These are phyloP conservation scores for Metalampra italica DNA, from an alignment of 2,888 invertebrate genomes.

Conservation along the genomic window DNA sequence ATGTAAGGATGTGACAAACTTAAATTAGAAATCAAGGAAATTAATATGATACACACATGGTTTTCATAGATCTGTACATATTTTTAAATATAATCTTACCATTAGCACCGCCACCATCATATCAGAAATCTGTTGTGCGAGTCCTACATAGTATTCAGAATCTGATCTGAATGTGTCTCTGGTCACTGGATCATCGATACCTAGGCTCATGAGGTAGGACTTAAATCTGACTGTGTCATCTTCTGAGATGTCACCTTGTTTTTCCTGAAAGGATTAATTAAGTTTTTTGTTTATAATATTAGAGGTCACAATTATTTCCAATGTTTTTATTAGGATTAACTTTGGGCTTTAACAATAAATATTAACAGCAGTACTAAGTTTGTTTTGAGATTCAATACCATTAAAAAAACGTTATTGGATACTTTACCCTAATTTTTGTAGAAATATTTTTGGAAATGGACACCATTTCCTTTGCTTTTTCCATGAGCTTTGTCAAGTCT, in stretches of 20 bases:
- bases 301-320: no score
- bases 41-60: no score
- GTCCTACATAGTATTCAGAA: constrained; percentile 88
- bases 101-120: constrained; percentile 89
- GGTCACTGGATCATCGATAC: constrained; percentile 98
- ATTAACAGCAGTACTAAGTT: no score
- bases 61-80: no score
- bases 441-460: constrained; percentile 93
- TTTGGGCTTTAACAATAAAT: no score
- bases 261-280: constrained; percentile 78
- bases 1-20: no score
- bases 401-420: no score
- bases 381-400: no score
- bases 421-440: constrained; percentile 87
- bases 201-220: constrained; percentile 96
- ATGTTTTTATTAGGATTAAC: no score
- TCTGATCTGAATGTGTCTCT: constrained; percentile 92
- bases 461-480: constrained; percentile 99
- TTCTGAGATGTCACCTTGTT: constrained; percentile 96
- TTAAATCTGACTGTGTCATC: constrained; percentile 98
- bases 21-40: no score
- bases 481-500: constrained; percentile 96
- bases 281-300: no score
- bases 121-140: constrained; percentile 91
- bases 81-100: no score